These are phyloP conservation scores for Sterrhoptilus dennistouni DNA, from an alignment of 2,113 vertebrate species.

Conservation along the genomic window DNA sequence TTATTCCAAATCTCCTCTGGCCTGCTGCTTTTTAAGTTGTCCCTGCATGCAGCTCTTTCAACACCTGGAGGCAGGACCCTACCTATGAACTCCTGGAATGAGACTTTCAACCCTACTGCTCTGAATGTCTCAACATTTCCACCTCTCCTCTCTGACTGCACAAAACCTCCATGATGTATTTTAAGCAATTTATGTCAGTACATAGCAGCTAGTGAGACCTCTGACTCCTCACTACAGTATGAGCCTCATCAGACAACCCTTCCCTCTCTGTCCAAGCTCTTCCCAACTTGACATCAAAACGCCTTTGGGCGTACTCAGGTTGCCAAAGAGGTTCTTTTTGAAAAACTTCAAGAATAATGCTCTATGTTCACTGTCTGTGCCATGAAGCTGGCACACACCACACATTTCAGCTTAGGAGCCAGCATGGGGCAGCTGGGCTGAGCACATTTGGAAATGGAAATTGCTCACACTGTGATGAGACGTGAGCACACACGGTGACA, in stretches of 20 bases:
- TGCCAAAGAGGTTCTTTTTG: background rate
- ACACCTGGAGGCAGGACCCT: background rate
- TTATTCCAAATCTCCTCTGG: background rate
- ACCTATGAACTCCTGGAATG: background rate
- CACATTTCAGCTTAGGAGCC: background rate
- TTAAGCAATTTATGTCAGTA: background rate
- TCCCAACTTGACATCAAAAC: background rate
- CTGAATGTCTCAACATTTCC: background rate
- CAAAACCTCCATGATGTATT: background rate
- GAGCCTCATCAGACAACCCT: background rate
- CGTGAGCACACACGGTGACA: rapidly evolving
- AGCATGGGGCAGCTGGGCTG: rapidly evolving
- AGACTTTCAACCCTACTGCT: background rate
- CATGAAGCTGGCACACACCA: rapidly evolving
- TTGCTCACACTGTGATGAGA: background rate
- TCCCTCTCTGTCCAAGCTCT: background rate
- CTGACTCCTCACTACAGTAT: background rate
- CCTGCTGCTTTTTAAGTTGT: background rate
- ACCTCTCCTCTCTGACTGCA: background rate
- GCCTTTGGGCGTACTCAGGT: background rate
- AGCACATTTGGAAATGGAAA: rapidly evolving
- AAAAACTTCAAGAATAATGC: background rate
- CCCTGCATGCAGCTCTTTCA: background rate
- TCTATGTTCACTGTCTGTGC: background rate
- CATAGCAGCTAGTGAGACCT: background rate